Base-by-base conservation (phyloP, 2,797 vertebrate species). In the Malacoctenus gilli region DNA sequence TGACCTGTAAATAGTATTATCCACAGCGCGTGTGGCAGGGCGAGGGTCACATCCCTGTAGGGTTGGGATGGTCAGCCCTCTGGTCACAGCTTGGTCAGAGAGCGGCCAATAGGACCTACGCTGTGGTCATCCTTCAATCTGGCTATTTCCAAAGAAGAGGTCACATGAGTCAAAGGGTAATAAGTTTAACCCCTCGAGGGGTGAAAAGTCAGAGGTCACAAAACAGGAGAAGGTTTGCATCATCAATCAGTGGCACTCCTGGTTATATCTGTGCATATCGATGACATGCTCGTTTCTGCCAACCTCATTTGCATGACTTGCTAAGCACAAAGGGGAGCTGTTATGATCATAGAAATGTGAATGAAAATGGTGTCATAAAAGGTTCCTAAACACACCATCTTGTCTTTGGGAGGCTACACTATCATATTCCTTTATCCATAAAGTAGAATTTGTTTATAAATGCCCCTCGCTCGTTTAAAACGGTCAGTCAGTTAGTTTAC, bases 101-200 rank as follows among this genome's bases (percentile, higher is more conserved):
- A 88, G 79, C 75, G 89, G 87, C 93, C 93, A 94, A 83, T 86
- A 74, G 85, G 90, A 90, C 91, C 89, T 73, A 72, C 89, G 91
- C 77, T 68, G 83, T 93, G 93, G 93, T 93, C 93, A 94, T 93
- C 89, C 87, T 91, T 95, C 94, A 94, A 94, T 94, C 93, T 92
- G 90, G 89, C 90, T 87, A 87, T 89, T 89, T 93, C 88, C 91
- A 92, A 88, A 88, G 86, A 82, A 89, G 92, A 94, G 93, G 93
- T 94, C 93, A 90, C 72, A 76, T 69, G 84, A 93, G 94, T 95
- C 94, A 93, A 58, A 95, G 93, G 93, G 91, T 95, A 96, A 96
- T 95, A 94, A 93, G 92, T 94, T 96, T 94, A 94, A 90, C 89
- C 93, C 87, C 84, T 87, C 58, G 88, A 87, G 84, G 82, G 84